Percentiles rank a stretch among this genome's conserved stretches.
phyloP scores from a whole-genome alignment of 1,140 invertebrate genomes.

The Drosophila funebris region DNA sequence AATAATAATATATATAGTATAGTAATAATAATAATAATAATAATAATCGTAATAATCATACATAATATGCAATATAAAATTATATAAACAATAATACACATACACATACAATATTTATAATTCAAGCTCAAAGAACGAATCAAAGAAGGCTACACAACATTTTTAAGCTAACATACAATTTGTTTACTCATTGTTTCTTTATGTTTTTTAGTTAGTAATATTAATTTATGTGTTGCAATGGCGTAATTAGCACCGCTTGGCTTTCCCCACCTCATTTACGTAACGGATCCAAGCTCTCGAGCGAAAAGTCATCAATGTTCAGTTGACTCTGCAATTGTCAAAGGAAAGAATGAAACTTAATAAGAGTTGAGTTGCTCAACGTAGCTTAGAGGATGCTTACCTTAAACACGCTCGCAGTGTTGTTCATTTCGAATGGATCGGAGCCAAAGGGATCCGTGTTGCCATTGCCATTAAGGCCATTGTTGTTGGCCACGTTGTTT shows the following conservation, averaged over 20 bases:
- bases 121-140: constrained; percentile 34
- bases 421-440: constrained; percentile 85
- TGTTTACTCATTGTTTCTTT: background rate
- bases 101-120: constrained; percentile 51
- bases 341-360: no score
- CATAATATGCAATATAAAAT: constrained; percentile 74
- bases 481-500: constrained; percentile 37
- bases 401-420: constrained; percentile 77
- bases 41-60: constrained; percentile 61
- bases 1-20: constrained; percentile 67
- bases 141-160: background rate
- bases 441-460: constrained; percentile 88
- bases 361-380: background rate
- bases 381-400: constrained; percentile 25
- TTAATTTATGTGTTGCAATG: constrained; percentile 52
- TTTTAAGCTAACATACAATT: constrained; percentile 25
- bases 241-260: constrained; percentile 64
- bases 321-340: constrained; percentile 71
- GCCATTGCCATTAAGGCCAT: constrained; percentile 85
- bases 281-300: constrained; percentile 93
- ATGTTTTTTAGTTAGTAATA: constrained; percentile 13
- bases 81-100: constrained; percentile 80
- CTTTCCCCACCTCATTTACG: constrained; percentile 78
- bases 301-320: constrained; percentile 91
- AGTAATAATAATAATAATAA: constrained; percentile 66